Evolutionary conservation across 2,797 vertebrate genomes (phyloP), one percentile per base, ranked within the genome.

Genomic region (Protonibea diacanthus): DNA sequence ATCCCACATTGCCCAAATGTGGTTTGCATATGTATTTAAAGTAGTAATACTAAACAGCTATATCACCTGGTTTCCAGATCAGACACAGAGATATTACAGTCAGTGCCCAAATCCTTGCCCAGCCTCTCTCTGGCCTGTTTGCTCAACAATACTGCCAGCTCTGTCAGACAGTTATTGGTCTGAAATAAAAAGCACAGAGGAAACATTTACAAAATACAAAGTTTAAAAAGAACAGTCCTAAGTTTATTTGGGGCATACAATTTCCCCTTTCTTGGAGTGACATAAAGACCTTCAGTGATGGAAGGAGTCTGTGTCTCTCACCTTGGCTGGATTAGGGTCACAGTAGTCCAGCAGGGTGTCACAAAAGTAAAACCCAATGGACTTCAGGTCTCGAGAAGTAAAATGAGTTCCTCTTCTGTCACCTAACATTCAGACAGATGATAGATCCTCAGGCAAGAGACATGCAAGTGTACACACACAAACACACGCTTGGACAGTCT

Each of bases 261-360:
- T 38, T 38, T 38, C 33, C 0, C 10, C 14, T 65, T 38, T 55
- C 38, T 57, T 56, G 20, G n/a, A 72, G 20, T 25, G 23, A 42
- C 5, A 0, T 0, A 38, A 38, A 5, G 12, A 21, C 33, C 25
- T 61, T 38, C 5, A 62, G 17, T 33, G 3, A 29, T 27, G 4
- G 29, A 55, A 10, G 40, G 7, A 62, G 13, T 14, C 17, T 45
- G 53, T 14, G 17, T 78, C 47, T 2, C 73, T 87, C 69, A 98
- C 98, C 96, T 99, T 99, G 25, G 94, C 62, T 1, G 89, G 91
- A 25, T 97, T 94, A 0, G 98, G 97, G 88, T 98, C 95, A 38
- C 95, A 98, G 91, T 96, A 98, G 82, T 99, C 97, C 1, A 99
- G 93, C 38, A 99, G 92, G 0, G 97, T 98, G 94, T 98, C 97